Conservation (phyloP, 2,113 vertebrate species). For the Rhynchopsitta pachyrhyncha region DNA sequence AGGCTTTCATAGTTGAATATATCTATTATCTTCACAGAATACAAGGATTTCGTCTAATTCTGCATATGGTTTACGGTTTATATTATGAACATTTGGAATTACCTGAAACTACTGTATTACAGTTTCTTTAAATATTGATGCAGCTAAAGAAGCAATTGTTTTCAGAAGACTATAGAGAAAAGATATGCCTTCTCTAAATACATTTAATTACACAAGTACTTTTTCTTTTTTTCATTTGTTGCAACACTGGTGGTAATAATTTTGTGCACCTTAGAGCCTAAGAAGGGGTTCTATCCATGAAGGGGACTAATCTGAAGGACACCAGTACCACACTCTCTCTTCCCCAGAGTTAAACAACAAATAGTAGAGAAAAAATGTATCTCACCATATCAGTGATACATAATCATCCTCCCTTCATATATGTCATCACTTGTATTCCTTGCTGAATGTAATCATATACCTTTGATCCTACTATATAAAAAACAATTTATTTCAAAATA, state of each 20-base stretch:
- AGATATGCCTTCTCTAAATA: background rate
- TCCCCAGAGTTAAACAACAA: background rate
- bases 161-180: background rate
- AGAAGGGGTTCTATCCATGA: background rate
- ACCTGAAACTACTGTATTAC: background rate
- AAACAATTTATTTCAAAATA: background rate
- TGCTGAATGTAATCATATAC: background rate
- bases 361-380: background rate
- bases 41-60: accelerated
- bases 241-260: background rate
- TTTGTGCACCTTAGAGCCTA: background rate
- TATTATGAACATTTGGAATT: background rate
- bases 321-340: background rate
- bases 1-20: background rate
- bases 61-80: accelerated
- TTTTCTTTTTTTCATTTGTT: background rate
- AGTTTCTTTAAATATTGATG: background rate
- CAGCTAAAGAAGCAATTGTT: background rate
- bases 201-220: background rate
- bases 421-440: background rate
- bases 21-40: background rate
- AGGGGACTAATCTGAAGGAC: background rate
- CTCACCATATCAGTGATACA: background rate
- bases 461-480: background rate
- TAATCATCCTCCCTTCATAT: background rate